Percentiles rank a stretch among this genome's conserved stretches.
Conservation (phyloP, 2,888 invertebrate genomes). For the Tricholauxania praeusta region DNA sequence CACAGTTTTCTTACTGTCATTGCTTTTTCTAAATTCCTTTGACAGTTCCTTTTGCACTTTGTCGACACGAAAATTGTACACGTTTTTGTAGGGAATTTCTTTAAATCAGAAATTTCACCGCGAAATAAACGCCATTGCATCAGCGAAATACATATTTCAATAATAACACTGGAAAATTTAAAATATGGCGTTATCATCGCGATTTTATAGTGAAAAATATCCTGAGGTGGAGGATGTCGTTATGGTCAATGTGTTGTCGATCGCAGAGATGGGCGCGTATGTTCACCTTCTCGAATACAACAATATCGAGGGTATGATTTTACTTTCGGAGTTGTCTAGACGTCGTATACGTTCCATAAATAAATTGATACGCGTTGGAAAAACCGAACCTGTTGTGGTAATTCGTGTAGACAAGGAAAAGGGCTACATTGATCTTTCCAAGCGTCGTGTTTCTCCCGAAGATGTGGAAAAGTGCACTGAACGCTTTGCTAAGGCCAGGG, state of each 20-base stretch:
- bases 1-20: no score
- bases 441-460: constrained; percentile 97
- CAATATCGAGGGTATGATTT: constrained; percentile 99
- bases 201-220: constrained; percentile 97
- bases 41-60: constrained; percentile 42
- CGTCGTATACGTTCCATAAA: constrained; percentile 99
- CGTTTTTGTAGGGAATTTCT: constrained; percentile 54
- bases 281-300: constrained; percentile 98
- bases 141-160: constrained; percentile 35
- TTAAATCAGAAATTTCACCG: constrained; percentile 30
- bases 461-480: constrained; percentile 99
- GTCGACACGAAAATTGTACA: constrained; percentile 52
- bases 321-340: constrained; percentile 96
- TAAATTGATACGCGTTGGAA: constrained; percentile 97
- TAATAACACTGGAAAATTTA: constrained; percentile 6
- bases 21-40: constrained; percentile 23
- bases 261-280: constrained; percentile 99
- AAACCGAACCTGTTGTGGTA: constrained; percentile 98
- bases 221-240: constrained; percentile 99
- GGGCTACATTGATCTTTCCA: constrained; percentile 99
- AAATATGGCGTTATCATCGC: constrained; percentile 88
- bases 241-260: constrained; percentile 98
- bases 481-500: constrained; percentile 97
- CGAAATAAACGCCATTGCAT: constrained; percentile 39
- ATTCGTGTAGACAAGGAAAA: constrained; percentile 99